phyloP scores from a whole-genome alignment of 2,113 vertebrate genomes.

The Rhodinocichla rosea region DNA sequence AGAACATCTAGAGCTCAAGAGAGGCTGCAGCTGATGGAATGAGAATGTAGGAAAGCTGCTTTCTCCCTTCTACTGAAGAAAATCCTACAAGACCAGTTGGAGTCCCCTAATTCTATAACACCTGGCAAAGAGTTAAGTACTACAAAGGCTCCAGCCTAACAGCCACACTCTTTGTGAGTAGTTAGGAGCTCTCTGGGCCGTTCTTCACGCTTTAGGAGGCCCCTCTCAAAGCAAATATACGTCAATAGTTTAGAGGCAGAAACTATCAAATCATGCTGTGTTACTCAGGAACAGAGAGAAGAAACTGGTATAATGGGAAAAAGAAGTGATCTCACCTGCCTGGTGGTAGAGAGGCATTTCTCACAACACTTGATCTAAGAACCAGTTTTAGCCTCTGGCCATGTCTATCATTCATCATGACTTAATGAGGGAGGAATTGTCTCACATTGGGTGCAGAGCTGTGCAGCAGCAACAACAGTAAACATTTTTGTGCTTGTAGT shows the following conservation, averaged over 20 bases:
- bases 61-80: background rate
- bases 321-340: conserved; percentile 63
- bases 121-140: conserved; percentile 24
- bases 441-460: background rate
- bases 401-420: conserved; percentile 40
- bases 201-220: conserved; percentile 64
- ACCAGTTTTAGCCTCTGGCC: conserved; percentile 16
- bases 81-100: background rate
- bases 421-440: conserved; percentile 39
- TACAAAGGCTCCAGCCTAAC: background rate
- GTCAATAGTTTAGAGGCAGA: conserved; percentile 59
- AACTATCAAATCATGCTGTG: conserved; percentile 63
- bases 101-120: background rate
- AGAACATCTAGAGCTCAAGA: background rate
- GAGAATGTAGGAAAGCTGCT: background rate
- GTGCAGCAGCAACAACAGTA: background rate
- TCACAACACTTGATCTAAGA: conserved; percentile 55
- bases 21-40: background rate
- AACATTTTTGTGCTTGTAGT: conserved; percentile 15
- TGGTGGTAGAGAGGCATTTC: conserved; percentile 42
- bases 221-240: conserved; percentile 45
- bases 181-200: conserved; percentile 24
- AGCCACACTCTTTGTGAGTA: background rate
- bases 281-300: conserved; percentile 37
- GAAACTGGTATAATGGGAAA: conserved; percentile 42